phyloP scores from a whole-genome alignment of 2,888 invertebrate genomes.

The Zygaena filipendulae region DNA sequence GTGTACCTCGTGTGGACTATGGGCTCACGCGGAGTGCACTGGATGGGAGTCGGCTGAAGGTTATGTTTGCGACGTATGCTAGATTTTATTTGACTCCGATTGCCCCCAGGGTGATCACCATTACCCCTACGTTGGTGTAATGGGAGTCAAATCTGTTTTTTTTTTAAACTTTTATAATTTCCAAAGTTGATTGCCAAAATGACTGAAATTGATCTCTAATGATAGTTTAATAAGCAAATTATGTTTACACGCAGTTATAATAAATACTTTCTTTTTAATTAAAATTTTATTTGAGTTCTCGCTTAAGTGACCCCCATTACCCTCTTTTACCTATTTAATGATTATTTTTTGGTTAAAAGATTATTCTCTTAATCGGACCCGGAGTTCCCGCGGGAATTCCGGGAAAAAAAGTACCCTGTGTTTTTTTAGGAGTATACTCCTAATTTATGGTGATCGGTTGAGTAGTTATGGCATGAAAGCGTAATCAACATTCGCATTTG shows the following conservation, averaged over 20 bases:
- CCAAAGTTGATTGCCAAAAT: no score
- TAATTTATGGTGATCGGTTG: no score
- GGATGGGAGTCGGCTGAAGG: conserved; percentile 8
- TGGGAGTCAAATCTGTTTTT: conserved; percentile 19
- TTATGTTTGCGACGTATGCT: conserved; percentile 17
- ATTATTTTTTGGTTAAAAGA: no score
- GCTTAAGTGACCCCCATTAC: conserved; percentile 18
- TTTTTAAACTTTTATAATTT: conserved; percentile 19
- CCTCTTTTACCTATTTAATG: conserved; percentile 13
- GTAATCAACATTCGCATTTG: no score
- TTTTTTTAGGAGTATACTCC: no score
- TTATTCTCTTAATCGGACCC: no score
- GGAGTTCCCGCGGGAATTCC: no score
- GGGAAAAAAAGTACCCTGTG: no score
- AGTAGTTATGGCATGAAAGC: no score
- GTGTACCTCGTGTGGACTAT: conserved; percentile 16
- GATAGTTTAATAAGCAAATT: conserved; percentile 11
- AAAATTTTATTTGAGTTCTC: conserved; percentile 14
- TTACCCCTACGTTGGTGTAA: conserved; percentile 19
- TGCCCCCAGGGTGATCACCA: conserved; percentile 20
- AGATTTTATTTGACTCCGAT: conserved; percentile 19
- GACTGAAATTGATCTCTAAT: conserved; percentile 18
- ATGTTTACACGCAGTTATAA: conserved; percentile 13
- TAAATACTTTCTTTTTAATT: conserved; percentile 14
- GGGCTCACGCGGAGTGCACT: conserved; percentile 15